These are phyloP conservation scores for Nicator chloris DNA, from an alignment of 2,113 vertebrate species.

Conservation along the genomic window DNA sequence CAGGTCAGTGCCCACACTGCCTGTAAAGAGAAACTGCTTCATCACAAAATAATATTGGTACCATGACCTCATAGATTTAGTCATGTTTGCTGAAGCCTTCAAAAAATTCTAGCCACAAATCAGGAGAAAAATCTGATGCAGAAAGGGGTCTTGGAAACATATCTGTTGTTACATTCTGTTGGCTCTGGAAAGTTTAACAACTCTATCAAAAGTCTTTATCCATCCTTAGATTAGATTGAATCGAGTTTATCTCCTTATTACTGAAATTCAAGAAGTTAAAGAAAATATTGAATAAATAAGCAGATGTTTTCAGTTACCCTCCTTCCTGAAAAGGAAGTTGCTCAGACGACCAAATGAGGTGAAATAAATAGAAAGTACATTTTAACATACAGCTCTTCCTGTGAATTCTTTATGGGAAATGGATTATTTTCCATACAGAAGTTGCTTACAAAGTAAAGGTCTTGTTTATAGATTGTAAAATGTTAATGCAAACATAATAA, in stretches of 20 bases:
- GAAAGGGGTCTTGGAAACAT: neutral
- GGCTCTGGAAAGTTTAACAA: neutral
- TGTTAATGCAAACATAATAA: neutral
- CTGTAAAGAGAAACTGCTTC: neutral
- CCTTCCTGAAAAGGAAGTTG: neutral
- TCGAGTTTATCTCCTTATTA: neutral
- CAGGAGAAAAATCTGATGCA: neutral
- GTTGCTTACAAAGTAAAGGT: neutral
- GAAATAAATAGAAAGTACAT: slow-evolving; percentile 53
- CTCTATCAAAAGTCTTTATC: neutral
- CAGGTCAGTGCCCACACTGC: neutral
- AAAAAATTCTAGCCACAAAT: neutral
- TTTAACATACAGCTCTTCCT: slow-evolving; percentile 7
- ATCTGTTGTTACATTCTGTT: neutral
- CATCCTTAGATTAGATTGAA: neutral
- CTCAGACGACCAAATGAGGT: neutral
- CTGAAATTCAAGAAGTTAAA: slow-evolving; percentile 5
- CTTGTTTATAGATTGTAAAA: slow-evolving; percentile 22
- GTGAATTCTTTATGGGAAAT: slow-evolving; percentile 25
- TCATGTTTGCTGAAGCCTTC: neutral
- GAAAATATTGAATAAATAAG: neutral
- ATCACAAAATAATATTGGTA: neutral
- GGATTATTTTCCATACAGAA: neutral
- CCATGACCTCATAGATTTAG: neutral
- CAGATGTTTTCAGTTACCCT: slow-evolving; percentile 43